Evolutionary conservation across 2,797 vertebrate genomes (phyloP).

Genomic region (Prunella strophiata): DNA sequence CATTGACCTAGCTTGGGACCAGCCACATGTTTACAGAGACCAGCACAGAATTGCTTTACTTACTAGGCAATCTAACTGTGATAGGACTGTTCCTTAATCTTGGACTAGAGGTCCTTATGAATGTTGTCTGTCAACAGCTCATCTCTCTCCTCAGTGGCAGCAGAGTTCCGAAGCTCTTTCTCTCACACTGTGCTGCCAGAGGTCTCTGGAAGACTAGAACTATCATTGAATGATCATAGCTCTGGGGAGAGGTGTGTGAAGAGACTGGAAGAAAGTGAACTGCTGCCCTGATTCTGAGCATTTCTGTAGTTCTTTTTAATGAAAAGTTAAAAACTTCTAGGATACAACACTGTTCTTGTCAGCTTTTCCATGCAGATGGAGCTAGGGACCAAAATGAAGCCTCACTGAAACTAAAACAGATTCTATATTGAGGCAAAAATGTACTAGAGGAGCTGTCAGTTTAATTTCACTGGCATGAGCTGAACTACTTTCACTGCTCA

Average conservation of each 20-base stretch:
- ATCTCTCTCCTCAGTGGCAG: neutral
- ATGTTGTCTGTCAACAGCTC: neutral
- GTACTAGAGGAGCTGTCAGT: neutral
- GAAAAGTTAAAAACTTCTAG: neutral
- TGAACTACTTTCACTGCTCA: neutral
- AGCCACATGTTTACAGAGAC: neutral
- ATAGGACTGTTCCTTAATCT: neutral
- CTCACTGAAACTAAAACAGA: neutral
- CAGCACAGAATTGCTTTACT: neutral
- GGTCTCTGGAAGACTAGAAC: neutral
- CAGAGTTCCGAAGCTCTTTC: neutral
- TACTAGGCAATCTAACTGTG: neutral
- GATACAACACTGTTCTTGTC: neutral
- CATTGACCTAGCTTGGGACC: neutral
- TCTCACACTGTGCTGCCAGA: neutral
- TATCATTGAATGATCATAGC: neutral
- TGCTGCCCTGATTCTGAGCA: neutral
- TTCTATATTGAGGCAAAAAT: neutral
- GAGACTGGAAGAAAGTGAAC: neutral
- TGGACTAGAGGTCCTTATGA: neutral
- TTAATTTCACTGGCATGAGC: neutral
- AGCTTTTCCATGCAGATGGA: constrained; percentile 1
- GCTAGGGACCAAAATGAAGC: neutral
- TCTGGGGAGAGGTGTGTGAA: neutral
- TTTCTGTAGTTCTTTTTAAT: neutral